phyloP scores from a whole-genome alignment of 1,140 invertebrate genomes.

The Ladona fulva region DNA sequence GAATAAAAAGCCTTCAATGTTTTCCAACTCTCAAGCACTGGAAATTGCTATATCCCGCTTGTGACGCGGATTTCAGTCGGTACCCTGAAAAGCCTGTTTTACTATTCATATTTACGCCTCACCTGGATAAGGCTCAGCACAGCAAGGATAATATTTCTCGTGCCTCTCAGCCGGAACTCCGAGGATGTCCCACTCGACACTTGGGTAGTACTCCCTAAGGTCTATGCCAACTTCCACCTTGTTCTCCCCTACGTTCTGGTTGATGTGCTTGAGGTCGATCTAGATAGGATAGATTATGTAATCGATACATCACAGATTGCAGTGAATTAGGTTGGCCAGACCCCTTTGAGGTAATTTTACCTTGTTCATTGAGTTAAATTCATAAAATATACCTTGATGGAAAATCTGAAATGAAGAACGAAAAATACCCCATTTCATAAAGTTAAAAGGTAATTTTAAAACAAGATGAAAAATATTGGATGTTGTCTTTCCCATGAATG shows the following conservation, averaged over 20 bases:
- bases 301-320: background rate
- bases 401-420: too few species aligned
- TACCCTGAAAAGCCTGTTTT: background rate
- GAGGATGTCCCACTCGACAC: conserved; percentile 96
- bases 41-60: too few species aligned
- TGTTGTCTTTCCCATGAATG: too few species aligned
- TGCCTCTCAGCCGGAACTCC: conserved; percentile 83
- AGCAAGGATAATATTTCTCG: conserved; percentile 83
- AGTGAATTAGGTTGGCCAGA: too few species aligned
- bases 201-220: conserved; percentile 87
- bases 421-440: too few species aligned
- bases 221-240: conserved; percentile 83
- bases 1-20: too few species aligned
- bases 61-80: background rate
- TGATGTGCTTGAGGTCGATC: conserved; percentile 87
- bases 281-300: conserved; percentile 34
- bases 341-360: too few species aligned
- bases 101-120: conserved; percentile 21
- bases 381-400: too few species aligned
- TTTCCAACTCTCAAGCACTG: too few species aligned
- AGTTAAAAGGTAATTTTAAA: too few species aligned
- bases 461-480: too few species aligned
- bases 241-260: conserved; percentile 67
- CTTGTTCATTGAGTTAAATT: too few species aligned
- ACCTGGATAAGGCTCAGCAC: conserved; percentile 78